Conservation (phyloP, 2,113 vertebrate genomes). For the Rhodinocichla rosea region DNA sequence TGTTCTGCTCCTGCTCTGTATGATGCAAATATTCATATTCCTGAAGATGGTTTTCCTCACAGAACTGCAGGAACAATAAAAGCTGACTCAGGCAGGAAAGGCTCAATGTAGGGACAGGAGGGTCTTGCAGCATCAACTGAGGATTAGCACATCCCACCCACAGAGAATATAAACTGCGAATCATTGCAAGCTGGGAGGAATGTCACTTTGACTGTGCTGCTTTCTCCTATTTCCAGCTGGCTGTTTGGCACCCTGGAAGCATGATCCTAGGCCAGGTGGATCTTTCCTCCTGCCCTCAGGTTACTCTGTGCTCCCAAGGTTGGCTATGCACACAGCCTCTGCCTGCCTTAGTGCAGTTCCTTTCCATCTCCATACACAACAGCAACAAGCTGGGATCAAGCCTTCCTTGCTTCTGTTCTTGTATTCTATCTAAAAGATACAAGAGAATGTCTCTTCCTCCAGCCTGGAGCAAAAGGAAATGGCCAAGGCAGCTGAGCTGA, state of each 20-base stretch:
- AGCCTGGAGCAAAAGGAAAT: neutral
- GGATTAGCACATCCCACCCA: neutral
- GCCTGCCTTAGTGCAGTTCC: neutral
- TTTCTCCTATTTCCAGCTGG: neutral
- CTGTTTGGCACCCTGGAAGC: neutral
- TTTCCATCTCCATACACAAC: neutral
- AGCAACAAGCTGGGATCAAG: neutral
- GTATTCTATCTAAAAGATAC: neutral
- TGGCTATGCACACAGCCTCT: neutral
- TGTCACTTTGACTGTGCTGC: neutral
- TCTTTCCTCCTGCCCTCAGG: neutral
- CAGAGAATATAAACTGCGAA: neutral
- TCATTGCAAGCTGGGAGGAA: neutral
- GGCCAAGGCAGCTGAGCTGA: neutral
- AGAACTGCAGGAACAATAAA: neutral
- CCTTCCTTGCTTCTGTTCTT: neutral
- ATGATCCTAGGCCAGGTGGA: neutral
- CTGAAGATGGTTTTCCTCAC: neutral
- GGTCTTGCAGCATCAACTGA: neutral
- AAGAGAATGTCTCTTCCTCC: neutral
- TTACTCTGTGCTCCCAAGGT: neutral
- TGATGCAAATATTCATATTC: neutral
- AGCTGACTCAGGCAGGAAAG: neutral
- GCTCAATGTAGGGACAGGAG: neutral
- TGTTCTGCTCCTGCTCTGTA: neutral